Evolutionary conservation across 2,797 vertebrate species (phyloP), one percentile per base, ranked within the genome.

Genomic region (Pygocentrus nattereri): DNA sequence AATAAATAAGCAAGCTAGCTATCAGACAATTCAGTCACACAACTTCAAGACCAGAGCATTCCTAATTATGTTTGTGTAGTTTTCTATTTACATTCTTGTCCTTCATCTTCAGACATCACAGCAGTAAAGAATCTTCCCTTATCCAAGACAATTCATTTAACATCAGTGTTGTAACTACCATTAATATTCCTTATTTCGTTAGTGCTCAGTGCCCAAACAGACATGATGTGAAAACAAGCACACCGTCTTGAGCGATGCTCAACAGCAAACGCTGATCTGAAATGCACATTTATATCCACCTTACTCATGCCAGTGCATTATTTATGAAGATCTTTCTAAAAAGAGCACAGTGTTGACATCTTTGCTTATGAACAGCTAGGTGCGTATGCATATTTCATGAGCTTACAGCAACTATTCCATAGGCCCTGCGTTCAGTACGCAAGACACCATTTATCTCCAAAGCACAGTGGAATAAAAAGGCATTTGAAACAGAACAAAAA

Each of bases 281-380:
- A 23, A 56, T 25, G 58, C 54, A 52, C 76, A 69, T 30, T 50
- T 80, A 69, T 47, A 74, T 84, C 87, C 86, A 91, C 85, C 89
- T 90, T 89, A 87, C 87, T 83, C 88, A 41, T 27, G 52, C 58
- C 80, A 30, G 1, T 91, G 79, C 79, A 93, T 92, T 85, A 92
- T 93, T 89, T 85, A 93, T 90, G 79, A 89, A 70, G 84, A 81
- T 84, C 76, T 78, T 86, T 77, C 68, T 67, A 77, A 85, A 59
- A 79, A 84, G n/a, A 75, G 68, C 54, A 65, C 62, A 74, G 86
- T 85, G 86, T 75, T 89, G 87, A 92, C 82, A 85, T 74, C 75
- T 86, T 86, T 83, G 58, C 62, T 75, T 52, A 72, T 70, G 38
- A 76, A 76, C 80, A 82, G 71, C 62, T n/a, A 44, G 70, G 54